A percentile compares a stretch with the other conserved stretches of the same genome.
Conservation (phyloP, 1,140 invertebrate species). For the Magallana angulata region DNA sequence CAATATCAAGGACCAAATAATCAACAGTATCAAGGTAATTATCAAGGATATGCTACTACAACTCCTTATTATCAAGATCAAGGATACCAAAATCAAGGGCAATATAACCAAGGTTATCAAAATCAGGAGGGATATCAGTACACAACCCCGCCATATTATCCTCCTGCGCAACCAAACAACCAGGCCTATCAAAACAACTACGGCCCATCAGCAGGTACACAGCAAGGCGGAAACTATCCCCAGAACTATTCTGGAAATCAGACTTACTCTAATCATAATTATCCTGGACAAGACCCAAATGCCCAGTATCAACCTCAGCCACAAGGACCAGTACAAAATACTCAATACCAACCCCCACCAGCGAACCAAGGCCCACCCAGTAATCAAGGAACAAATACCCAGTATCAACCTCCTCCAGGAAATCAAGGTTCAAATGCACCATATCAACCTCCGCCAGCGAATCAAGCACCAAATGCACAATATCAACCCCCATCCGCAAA, state of each 20-base stretch:
- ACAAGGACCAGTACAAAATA: neutral
- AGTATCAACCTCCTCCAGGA: neutral
- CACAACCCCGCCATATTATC: slow-evolving; percentile 20
- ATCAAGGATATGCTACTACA: neutral
- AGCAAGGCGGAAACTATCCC: neutral
- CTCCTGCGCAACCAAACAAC: neutral
- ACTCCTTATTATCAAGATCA: slow-evolving; percentile 26
- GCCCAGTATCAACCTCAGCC: neutral
- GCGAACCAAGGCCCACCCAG: neutral
- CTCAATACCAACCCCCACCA: slow-evolving; percentile 20
- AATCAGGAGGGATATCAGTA: slow-evolving; percentile 25
- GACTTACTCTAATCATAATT: neutral
- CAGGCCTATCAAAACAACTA: slow-evolving; percentile 24
- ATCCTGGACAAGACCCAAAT: neutral
- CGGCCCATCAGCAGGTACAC: neutral
- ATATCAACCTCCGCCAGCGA: neutral
- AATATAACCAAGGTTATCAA: slow-evolving; percentile 29
- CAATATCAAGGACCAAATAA: slow-evolving; percentile 11
- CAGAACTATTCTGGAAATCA: slow-evolving; percentile 26
- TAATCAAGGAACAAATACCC: neutral
- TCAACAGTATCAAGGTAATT: slow-evolving; percentile 18
- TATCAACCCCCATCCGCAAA: neutral
- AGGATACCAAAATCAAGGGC: slow-evolving; percentile 19
- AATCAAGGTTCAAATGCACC: neutral
- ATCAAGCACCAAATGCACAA: neutral